Conservation (phyloP, 1,140 invertebrate species). For the Brachionus asplanchnoidis region DNA sequence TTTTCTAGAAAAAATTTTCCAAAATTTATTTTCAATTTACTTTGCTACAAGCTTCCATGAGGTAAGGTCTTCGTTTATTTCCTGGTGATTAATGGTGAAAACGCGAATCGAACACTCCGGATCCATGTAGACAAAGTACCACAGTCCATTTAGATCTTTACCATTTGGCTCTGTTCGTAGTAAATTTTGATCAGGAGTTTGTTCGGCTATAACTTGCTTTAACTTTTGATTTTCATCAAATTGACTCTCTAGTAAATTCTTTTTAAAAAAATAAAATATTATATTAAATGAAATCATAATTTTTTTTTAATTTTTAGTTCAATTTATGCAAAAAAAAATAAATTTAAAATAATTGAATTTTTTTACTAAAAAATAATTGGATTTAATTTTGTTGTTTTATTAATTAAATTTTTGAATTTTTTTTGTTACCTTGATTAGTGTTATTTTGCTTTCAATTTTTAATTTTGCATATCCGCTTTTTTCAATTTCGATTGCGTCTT, state of each 20-base stretch:
- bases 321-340: too few species aligned
- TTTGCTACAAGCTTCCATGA: slow-evolving; percentile 17
- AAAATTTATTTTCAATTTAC: neutral
- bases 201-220: neutral
- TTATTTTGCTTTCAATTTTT: neutral
- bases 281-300: too few species aligned
- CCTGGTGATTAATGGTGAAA: neutral
- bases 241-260: slow-evolving; percentile 26
- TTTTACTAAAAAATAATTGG: too few species aligned
- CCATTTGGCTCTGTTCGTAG: neutral
- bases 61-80: neutral
- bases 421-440: neutral
- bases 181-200: neutral
- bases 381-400: too few species aligned
- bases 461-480: neutral
- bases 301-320: neutral
- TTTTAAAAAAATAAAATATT: neutral
- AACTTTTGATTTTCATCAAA: slow-evolving; percentile 34
- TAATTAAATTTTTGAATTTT: neutral
- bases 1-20: neutral
- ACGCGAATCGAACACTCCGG: neutral
- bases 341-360: too few species aligned
- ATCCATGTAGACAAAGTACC: slow-evolving; percentile 17
- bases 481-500: neutral
- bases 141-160: neutral